A percentile compares a stretch with the other conserved stretches of the same genome.
These are phyloP conservation scores for Protonemura montana DNA, from an alignment of 2,888 invertebrate genomes.

Conservation along the genomic window DNA sequence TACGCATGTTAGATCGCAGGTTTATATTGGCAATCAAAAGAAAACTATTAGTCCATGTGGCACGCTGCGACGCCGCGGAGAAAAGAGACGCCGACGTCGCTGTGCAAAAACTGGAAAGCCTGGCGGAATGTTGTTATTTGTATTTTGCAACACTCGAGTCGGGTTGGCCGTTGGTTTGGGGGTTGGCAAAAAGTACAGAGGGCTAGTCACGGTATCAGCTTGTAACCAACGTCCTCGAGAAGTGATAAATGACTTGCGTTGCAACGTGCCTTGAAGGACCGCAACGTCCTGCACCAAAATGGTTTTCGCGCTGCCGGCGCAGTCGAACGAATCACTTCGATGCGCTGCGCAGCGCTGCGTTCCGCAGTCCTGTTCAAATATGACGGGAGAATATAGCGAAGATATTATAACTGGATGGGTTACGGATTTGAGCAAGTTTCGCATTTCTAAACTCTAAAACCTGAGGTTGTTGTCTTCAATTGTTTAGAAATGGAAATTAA, in stretches of 20 bases:
- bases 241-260: no score
- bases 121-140: constrained; percentile 22
- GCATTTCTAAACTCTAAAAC: no score
- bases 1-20: not conserved
- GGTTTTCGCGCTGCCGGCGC: not conserved
- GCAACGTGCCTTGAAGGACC: no score
- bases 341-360: no score
- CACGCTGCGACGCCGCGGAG: not conserved
- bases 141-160: constrained; percentile 9
- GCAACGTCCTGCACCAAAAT: no score
- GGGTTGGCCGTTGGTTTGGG: not conserved
- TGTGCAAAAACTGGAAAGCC: not conserved
- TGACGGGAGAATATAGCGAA: no score
- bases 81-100: not conserved
- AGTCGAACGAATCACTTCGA: no score
- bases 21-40: not conserved
- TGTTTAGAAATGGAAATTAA: no score
- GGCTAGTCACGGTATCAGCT: not conserved
- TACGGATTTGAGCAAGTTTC: no score
- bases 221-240: not conserved
- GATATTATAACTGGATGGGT: no score
- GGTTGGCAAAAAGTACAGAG: not conserved
- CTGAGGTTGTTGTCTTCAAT: no score
- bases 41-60: not conserved
- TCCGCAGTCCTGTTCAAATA: no score